Percentiles rank a stretch among this genome's conserved stretches.
phyloP scores from a whole-genome alignment of 2,797 vertebrate species.

The Cheirogaleus major region DNA sequence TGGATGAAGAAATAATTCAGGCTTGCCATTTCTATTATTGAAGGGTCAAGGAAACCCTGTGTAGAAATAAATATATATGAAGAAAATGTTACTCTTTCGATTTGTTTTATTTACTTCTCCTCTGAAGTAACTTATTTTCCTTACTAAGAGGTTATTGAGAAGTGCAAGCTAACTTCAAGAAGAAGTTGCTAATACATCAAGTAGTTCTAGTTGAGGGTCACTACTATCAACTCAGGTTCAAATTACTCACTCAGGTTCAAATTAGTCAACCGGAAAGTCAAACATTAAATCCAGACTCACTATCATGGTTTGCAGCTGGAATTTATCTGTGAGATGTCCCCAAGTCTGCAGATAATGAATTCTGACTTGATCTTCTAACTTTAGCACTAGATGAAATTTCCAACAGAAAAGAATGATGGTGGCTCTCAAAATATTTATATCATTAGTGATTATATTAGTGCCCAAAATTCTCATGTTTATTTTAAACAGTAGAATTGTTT shows the following conservation, averaged over 20 bases:
- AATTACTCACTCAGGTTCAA: not conserved
- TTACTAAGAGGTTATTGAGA: conserved; percentile 15
- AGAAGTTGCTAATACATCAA: conserved; percentile 46
- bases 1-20: not conserved
- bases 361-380: conserved; percentile 31
- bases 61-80: not conserved
- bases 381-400: not conserved
- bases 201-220: not conserved
- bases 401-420: not conserved
- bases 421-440: not conserved
- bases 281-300: conserved; percentile 20
- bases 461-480: not conserved
- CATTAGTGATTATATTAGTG: not conserved
- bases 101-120: not conserved
- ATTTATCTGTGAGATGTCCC: conserved; percentile 54
- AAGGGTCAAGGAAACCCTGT: not conserved
- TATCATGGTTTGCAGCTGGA: not conserved
- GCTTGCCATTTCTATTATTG: not conserved
- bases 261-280: conserved; percentile 24
- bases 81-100: not conserved
- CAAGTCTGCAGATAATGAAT: not conserved
- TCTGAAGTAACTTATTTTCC: conserved; percentile 23
- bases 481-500: not conserved
- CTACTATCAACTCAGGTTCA: conserved; percentile 27
- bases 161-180: not conserved